Conservation (phyloP, 2,888 invertebrate genomes). For the Micropterix aruncella region DNA sequence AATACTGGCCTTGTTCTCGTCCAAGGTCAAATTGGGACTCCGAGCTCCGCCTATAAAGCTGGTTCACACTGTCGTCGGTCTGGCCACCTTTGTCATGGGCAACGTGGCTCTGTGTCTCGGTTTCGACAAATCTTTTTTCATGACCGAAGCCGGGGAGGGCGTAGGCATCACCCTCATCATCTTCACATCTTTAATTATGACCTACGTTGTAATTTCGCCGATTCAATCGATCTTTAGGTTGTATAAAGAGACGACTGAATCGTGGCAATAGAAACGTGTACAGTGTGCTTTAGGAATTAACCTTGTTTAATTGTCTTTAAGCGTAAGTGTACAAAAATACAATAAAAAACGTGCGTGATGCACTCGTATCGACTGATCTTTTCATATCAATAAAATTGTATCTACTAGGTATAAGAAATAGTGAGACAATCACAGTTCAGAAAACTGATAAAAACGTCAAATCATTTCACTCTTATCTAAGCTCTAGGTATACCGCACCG, state of each 20-base stretch:
- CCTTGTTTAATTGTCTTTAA: no score
- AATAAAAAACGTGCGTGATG: no score
- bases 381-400: no score
- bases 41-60: slow-evolving; percentile 35
- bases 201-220: background rate
- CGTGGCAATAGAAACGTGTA: no score
- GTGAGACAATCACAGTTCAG: no score
- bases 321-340: no score
- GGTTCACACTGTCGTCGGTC: slow-evolving; percentile 36
- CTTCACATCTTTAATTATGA: background rate
- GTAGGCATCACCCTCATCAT: background rate
- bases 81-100: slow-evolving; percentile 34
- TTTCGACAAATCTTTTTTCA: slow-evolving; percentile 28
- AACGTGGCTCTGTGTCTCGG: slow-evolving; percentile 31
- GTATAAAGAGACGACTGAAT: background rate
- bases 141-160: slow-evolving; percentile 9
- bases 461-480: no score
- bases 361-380: no score
- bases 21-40: slow-evolving; percentile 30
- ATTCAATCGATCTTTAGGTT: background rate
- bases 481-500: no score
- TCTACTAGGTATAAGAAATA: no score
- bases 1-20: slow-evolving; percentile 33
- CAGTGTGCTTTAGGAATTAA: no score
- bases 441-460: no score